Percentiles rank a stretch among this genome's conserved stretches.
These are phyloP conservation scores for Deilephila porcellus DNA, from an alignment of 2,888 invertebrate genomes.

Conservation along the genomic window DNA sequence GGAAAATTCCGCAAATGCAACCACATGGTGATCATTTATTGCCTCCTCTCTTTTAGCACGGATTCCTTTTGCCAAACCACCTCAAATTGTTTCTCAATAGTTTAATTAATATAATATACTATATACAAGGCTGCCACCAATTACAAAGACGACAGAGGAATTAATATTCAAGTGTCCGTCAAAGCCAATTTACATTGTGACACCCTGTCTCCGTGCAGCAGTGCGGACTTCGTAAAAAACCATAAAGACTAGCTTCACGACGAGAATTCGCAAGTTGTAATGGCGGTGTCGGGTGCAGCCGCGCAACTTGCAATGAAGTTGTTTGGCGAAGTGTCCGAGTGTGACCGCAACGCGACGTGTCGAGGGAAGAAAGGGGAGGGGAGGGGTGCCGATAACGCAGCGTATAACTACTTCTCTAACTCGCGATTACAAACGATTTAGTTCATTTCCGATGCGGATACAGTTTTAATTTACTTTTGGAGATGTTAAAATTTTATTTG, in stretches of 20 bases:
- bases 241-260: slow-evolving; percentile 3
- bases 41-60: too few relatives aligned
- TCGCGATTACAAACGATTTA: background rate
- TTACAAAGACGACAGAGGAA: background rate
- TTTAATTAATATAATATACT: too few relatives aligned
- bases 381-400: background rate
- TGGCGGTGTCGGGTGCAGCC: slow-evolving; percentile 6
- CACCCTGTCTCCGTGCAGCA: background rate
- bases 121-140: background rate
- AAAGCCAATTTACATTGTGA: background rate
- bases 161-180: background rate
- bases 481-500: background rate
- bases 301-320: slow-evolving; percentile 13
- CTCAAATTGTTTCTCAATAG: too few relatives aligned
- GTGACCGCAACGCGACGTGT: background rate
- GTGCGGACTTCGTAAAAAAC: background rate
- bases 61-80: too few relatives aligned
- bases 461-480: background rate
- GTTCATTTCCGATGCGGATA: background rate
- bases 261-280: background rate
- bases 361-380: too few relatives aligned
- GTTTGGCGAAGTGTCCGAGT: slow-evolving; percentile 17
- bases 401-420: background rate
- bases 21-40: too few relatives aligned
- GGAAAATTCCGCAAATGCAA: too few relatives aligned